These are phyloP conservation scores for Echinometra lucunter DNA, from an alignment of 53 echinoderm and acorn worm genomes.

Conservation along the genomic window DNA sequence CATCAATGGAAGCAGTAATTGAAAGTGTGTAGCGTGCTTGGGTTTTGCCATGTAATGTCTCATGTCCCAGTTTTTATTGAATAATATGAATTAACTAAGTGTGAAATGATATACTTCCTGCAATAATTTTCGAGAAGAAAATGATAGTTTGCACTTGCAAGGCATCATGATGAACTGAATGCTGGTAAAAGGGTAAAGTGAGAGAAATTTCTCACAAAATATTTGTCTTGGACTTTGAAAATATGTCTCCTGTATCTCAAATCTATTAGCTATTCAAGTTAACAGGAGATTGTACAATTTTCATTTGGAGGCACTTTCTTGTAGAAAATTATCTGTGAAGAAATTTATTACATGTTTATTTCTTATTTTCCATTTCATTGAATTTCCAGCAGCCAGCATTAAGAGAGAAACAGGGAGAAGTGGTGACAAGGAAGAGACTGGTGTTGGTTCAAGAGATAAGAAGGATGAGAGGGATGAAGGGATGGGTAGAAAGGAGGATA, in stretches of 20 bases:
- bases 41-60: too few relatives aligned
- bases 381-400: neutral
- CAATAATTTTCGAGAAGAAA: too few relatives aligned
- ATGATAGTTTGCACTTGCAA: too few relatives aligned
- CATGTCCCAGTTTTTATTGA: too few relatives aligned
- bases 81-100: too few relatives aligned
- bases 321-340: neutral
- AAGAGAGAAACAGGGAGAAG: slow-evolving; percentile 1
- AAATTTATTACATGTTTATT: neutral
- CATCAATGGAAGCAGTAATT: neutral
- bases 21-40: too few relatives aligned
- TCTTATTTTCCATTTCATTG: too few relatives aligned
- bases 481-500: neutral
- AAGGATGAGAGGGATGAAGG: slow-evolving; percentile 14
- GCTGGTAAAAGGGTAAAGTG: neutral
- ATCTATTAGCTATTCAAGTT: neutral
- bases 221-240: too few relatives aligned
- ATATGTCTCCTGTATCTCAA: neutral
- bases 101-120: too few relatives aligned
- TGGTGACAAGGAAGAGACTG: neutral
- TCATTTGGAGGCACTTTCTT: neutral
- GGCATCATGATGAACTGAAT: neutral
- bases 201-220: too few relatives aligned
- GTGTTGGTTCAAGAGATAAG: neutral
- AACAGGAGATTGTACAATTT: neutral